Evolutionary conservation across 2,797 vertebrate genomes (phyloP).

Genomic region (Aulostomus chinensis): DNA sequence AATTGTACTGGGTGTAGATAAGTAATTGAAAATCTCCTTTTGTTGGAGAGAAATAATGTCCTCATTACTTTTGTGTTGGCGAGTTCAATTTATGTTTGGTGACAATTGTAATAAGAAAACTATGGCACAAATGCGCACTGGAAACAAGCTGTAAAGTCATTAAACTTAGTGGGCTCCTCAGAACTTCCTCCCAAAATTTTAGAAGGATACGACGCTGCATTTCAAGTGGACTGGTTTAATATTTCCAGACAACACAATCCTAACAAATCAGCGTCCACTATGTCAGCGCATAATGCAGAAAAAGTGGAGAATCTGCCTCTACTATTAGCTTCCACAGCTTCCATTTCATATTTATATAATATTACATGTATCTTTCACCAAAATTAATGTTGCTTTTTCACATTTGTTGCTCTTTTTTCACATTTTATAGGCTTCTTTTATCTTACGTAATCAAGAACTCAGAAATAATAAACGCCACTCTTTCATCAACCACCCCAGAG

Average conservation of each 20-base stretch:
- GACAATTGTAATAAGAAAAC: constrained; percentile 53
- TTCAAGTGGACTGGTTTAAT: constrained; percentile 23
- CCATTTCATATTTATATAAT: no score
- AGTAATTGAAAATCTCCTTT: constrained; percentile 43
- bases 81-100: constrained; percentile 43
- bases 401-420: no score
- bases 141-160: constrained; percentile 52
- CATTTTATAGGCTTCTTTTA: no score
- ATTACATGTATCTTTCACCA: no score
- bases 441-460: no score
- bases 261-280: no score
- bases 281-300: no score
- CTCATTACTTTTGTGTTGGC: constrained; percentile 25
- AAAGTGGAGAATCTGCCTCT: no score
- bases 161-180: constrained; percentile 43
- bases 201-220: constrained; percentile 6
- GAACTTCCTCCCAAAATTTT: constrained; percentile 13
- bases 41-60: constrained; percentile 36
- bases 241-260: neutral
- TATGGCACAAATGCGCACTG: constrained; percentile 35
- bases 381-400: no score
- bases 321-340: no score
- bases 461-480: no score
- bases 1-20: constrained; percentile 38
- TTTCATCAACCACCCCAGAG: constrained; percentile 1